Conservation (phyloP, 2,888 invertebrate genomes). For the Patella ulyssiponensis region DNA sequence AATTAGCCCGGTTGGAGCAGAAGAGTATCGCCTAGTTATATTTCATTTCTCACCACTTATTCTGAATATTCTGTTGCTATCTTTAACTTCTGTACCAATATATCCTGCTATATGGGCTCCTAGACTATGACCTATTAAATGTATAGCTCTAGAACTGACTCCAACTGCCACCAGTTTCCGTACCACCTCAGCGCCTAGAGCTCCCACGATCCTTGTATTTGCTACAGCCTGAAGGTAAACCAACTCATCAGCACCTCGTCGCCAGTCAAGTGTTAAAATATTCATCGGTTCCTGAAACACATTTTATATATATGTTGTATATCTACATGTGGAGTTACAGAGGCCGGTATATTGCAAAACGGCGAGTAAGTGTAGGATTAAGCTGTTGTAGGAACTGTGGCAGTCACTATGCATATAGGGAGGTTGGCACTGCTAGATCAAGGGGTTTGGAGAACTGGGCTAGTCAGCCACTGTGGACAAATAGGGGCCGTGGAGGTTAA, state of each 20-base stretch:
- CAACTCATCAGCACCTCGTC: constrained; percentile 40
- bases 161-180: constrained; percentile 30
- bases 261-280: constrained; percentile 58
- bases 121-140: constrained; percentile 85
- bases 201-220: constrained; percentile 87
- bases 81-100: constrained; percentile 79
- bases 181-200: constrained; percentile 40
- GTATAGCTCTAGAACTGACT: constrained; percentile 35
- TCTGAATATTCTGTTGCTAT: constrained; percentile 59
- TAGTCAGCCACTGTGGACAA: too few relatives aligned
- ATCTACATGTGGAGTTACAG: too few relatives aligned
- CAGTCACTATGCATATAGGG: too few relatives aligned
- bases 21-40: too few relatives aligned
- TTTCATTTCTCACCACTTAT: constrained; percentile 61
- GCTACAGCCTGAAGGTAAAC: constrained; percentile 90
- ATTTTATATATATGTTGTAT: not conserved
- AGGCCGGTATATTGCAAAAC: too few relatives aligned
- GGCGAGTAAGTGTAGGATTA: too few relatives aligned
- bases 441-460: too few relatives aligned
- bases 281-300: constrained; percentile 46
- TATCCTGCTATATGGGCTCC: constrained; percentile 92
- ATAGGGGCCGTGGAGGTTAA: too few relatives aligned
- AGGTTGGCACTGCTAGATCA: too few relatives aligned
- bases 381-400: too few relatives aligned
- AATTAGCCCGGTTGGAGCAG: too few relatives aligned